Base-by-base conservation (phyloP, 2,888 invertebrate species). In the Gandaritis pyraliata region DNA sequence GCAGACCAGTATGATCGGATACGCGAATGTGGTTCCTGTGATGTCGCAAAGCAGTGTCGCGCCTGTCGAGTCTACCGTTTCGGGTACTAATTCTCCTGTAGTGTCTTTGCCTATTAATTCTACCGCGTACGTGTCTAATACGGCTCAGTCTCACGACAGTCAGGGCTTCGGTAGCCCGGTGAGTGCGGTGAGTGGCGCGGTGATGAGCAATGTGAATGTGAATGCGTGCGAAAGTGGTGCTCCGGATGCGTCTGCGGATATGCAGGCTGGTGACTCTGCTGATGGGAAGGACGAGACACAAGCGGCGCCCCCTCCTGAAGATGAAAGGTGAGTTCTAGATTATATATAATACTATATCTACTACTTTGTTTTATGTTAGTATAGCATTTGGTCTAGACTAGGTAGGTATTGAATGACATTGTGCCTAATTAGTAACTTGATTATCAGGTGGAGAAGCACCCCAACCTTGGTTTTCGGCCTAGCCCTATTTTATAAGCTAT, bases 81-180 rank as follows among this genome's bases (percentile, higher is more conserved):
- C 92, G 16, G 92, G 92, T 59, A 93, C 93, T 75, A 93, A 92
- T 74, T 93, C 93, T 2, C 92, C 93, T 7, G 92, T 92, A 41
- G 93, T 93, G 64, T 90, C 92, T 30, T 80, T 93, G 83, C 92
- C 92, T 16, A 92, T 88, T 56, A 91, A 73, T 71, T 90, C 92
- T 13, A 82, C 86, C 4, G 87, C 86, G 50, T 90, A 90, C 54
- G 86, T 82, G 58, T 73, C 78, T 36, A 90, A 85, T 66, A 71
- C 86, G 48, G 76, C 83, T 29, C 87, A 86, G 72, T 78, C 87
- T 68, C 90, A 86, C 74, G 92, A 92, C 71, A 85, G 86, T 76
- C 92, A 92, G 77, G 87, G 90, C 78, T 92, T 92, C 71, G 92
- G 92, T 55, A 93, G 93, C 80, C 92, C 92, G 49, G 93, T 92